Percentiles rank a stretch among this genome's conserved stretches.
phyloP scores from a whole-genome alignment of 2,113 vertebrate species.

The Lophura nycthemera region DNA sequence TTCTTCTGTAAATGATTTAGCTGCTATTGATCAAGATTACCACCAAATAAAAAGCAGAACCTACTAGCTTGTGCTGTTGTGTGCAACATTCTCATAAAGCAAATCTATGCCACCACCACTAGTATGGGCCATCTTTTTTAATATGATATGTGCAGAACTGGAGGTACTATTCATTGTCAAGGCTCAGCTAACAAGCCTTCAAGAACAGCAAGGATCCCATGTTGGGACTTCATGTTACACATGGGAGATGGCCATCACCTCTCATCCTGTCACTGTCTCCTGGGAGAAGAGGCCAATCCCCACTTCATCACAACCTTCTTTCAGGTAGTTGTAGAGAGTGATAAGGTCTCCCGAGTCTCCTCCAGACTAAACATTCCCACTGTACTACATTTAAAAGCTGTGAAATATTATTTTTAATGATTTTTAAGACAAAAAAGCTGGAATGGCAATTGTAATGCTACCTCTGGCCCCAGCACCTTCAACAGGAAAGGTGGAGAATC shows the following conservation, averaged over 20 bases:
- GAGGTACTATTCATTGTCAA: background rate
- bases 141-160: background rate
- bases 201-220: background rate
- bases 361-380: no score
- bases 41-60: slow-evolving; percentile 73
- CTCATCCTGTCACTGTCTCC: no score
- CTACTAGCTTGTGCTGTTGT: slow-evolving; percentile 47
- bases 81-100: slow-evolving; percentile 52
- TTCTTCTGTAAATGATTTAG: slow-evolving; percentile 62
- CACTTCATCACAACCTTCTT: no score
- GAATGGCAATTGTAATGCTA: background rate
- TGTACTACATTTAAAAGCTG: background rate
- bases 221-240: background rate
- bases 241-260: background rate
- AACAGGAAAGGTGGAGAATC: background rate
- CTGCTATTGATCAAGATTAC: slow-evolving; percentile 72
- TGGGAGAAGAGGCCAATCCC: no score
- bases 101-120: slow-evolving; percentile 8
- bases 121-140: background rate
- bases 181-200: background rate
- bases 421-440: background rate
- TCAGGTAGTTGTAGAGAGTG: no score
- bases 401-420: background rate
- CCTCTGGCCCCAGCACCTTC: background rate
- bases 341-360: no score